phyloP scores from a whole-genome alignment of 2,888 invertebrate species.

The Unio pictorum region DNA sequence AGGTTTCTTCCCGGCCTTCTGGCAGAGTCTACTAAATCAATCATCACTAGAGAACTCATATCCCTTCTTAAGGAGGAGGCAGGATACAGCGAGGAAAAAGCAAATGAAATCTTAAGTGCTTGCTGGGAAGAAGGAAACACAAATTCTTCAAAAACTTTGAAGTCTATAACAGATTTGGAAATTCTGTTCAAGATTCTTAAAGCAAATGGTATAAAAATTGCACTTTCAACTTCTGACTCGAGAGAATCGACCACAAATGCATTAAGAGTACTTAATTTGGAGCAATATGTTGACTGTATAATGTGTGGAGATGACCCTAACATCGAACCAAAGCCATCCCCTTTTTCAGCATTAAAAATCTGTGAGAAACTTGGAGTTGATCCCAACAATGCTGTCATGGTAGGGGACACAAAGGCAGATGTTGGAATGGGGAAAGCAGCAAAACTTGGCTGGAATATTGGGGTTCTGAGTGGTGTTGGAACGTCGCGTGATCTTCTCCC shows the following conservation, averaged over 20 bases:
- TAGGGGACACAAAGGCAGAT: conserved; percentile 73
- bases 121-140: conserved; percentile 64
- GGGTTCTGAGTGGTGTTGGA: conserved; percentile 71
- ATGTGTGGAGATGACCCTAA: conserved; percentile 72
- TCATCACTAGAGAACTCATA: conserved; percentile 46
- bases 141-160: conserved; percentile 58
- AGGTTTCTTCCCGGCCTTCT: conserved; percentile 70
- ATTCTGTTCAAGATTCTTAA: conserved; percentile 69
- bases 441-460: conserved; percentile 70
- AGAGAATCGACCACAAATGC: conserved; percentile 53
- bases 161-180: conserved; percentile 68
- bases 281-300: conserved; percentile 68
- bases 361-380: conserved; percentile 60
- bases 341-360: conserved; percentile 70
- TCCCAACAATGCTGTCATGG: conserved; percentile 68
- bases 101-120: conserved; percentile 53
- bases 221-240: conserved; percentile 72
- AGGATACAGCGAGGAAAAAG: conserved; percentile 45
- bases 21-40: conserved; percentile 69
- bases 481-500: conserved; percentile 55
- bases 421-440: conserved; percentile 72
- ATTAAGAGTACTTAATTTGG: conserved; percentile 47
- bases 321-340: conserved; percentile 71
- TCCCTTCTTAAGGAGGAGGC: conserved; percentile 56
- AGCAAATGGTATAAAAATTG: conserved; percentile 70